Base-by-base conservation (phyloP, 1,140 invertebrate species). In the Penaeus vannamei region DNA sequence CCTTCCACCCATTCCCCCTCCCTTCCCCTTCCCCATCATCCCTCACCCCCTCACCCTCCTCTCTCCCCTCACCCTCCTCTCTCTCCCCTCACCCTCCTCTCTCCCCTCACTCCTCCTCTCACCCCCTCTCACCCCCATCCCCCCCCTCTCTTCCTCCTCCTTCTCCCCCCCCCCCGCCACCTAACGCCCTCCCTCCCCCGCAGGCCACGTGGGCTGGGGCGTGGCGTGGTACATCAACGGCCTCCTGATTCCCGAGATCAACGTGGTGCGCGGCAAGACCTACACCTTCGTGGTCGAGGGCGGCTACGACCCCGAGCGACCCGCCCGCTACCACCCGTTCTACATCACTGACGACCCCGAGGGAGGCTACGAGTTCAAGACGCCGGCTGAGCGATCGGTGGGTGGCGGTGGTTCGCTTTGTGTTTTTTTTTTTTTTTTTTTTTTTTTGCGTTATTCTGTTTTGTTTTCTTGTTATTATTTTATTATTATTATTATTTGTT, bases 221-320 rank as follows among this genome's bases (percentile, higher is more conserved):
- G 96, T 98, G 91, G 96, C 97, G 0, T 99, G 97, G 97, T 98
- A 97, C 93, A 98, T 99, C 91, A 99, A 99, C 93, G 98, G 98
- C 0, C 94, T 98, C 1, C 93, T 99, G 12, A 97, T 98, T 89
- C 98, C 98, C 0, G 98, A 98, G 93, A 96, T 99, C 86, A 96
- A 98, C 91, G 96, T 99, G 3, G 96, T 98, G 0, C 94, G 98
- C 64, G 97, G 97, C 2, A 96, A 95, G 92, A 97, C 96, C 19
- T 99, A 99, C 92, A 98, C 96, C 1, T 98, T 98, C 92, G 95
- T 98, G 19, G 95, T 96, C 0, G 98, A 99, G 93, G 98, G 97
- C 4, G 98, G 98, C 20, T 93, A 95, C 29, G 95, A 98, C 93
- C 94, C 96, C 0, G 95, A 96, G 2, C 93, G 95, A 26, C 96